Evolutionary conservation across 2,113 vertebrate genomes (phyloP), one percentile per base, ranked within the genome.

Genomic region (Hystrix cristata): DNA sequence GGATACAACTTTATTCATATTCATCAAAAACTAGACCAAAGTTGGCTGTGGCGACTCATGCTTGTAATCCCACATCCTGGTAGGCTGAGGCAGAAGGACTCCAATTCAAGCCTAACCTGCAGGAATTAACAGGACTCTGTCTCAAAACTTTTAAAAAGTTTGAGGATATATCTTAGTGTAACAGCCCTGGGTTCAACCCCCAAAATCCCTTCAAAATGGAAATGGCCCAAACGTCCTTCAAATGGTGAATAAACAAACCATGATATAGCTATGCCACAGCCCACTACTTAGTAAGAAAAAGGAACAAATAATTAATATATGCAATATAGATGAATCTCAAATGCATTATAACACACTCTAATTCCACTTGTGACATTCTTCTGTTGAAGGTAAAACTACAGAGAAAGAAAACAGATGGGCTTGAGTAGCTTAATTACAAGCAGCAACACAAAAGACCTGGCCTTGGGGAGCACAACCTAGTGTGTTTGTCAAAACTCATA

Each of bases 331-430:
- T 46, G n/a, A 71, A 53, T 83, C 62, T 34, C 59, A 81, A 71
- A 81, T 65, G 29, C 67, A 60, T 31, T 46, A 8, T 7, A 13
- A 55, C 10, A 16, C 6, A 55, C 71, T 16, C 2, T 65, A 60
- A 67, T 67, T 48, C 65, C 53, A 90, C 16, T 84, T 86, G n/a
- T 34, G 59, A 67, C 71, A 96, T 72, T 78, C 89, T 91, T 84
- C 74, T 80, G 64, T 87, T 71, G 93, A 84, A 95, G 46, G 62
- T 23, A 83, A 76, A 84, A 81, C 59, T n/a, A 38, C 1, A 83
- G 67, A 69, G 67, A 94, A 0, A 55, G 81, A 83, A 94, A 79
- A 74, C 38, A 84, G 62, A 95, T 29, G 72, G 31, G 15, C 21
- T 78, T 85, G 29, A 65, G 31, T 11, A 5, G 46, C 9, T 60